Percentiles rank a stretch among this genome's conserved stretches.
phyloP scores from a whole-genome alignment of 1,140 invertebrate genomes.

The Kradibia gibbosae region DNA sequence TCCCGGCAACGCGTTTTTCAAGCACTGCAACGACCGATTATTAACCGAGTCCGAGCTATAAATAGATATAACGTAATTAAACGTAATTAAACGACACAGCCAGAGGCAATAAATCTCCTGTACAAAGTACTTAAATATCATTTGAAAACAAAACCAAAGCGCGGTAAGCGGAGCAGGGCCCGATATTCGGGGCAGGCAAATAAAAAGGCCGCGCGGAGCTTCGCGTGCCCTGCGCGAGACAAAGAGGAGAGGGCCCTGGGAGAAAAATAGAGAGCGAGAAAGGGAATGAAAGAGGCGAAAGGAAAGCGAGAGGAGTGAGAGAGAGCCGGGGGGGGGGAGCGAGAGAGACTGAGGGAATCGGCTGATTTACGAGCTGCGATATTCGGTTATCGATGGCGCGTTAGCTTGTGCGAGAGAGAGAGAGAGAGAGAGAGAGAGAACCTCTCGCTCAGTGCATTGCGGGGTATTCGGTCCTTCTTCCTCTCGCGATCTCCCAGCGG shows the following conservation, averaged over 20 bases:
- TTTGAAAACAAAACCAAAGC: conserved; percentile 9
- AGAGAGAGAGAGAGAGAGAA: too few species aligned
- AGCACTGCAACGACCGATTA: background rate
- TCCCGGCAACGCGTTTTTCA: background rate
- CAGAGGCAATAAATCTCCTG: background rate
- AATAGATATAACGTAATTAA: background rate
- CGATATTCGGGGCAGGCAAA: background rate
- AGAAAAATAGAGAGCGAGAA: conserved; percentile 1
- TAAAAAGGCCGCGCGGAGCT: background rate
- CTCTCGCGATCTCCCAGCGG: too few species aligned
- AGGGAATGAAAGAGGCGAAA: background rate
- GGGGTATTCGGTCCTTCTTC: too few species aligned
- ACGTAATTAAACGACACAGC: background rate
- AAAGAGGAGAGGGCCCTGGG: background rate
- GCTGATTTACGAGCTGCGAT: conserved; percentile 59
- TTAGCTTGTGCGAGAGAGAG: conserved; percentile 2
- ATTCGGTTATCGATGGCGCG: conserved; percentile 58
- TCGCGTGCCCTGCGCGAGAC: background rate
- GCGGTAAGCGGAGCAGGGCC: background rate
- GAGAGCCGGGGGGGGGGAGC: background rate
- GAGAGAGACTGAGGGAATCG: conserved; percentile 38
- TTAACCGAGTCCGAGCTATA: background rate
- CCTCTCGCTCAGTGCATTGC: too few species aligned
- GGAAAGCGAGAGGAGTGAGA: background rate
- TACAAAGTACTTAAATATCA: conserved; percentile 18